Conservation (phyloP, 2,113 vertebrate genomes). For the Natator depressus region DNA sequence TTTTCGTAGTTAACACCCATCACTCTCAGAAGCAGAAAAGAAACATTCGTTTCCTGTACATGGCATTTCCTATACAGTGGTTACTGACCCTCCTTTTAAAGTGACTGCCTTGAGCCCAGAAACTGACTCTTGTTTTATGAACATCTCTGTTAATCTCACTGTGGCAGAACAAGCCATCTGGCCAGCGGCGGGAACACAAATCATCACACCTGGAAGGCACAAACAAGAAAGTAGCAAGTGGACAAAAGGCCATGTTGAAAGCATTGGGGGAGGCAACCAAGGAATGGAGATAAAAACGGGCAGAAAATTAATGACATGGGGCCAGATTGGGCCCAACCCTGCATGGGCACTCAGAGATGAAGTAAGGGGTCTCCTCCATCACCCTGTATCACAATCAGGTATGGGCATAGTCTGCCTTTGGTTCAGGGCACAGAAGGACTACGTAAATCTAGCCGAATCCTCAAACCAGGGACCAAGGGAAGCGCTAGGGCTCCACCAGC, state of each 20-base stretch:
- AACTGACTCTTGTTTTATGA: not conserved
- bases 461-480: not conserved
- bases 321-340: not conserved
- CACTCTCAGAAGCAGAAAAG: constrained; percentile 41
- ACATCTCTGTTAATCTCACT: not conserved
- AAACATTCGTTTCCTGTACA: not conserved
- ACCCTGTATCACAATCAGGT: not conserved
- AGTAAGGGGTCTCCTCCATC: not conserved
- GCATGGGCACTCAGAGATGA: not conserved
- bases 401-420: not conserved
- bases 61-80: not conserved
- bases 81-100: not conserved
- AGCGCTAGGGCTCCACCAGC: not conserved
- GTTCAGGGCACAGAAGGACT: not conserved
- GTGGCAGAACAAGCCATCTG: not conserved
- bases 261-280: not conserved
- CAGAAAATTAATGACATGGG: not conserved
- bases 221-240: not conserved
- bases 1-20: constrained; percentile 30
- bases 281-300: not conserved
- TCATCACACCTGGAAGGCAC: not conserved
- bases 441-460: not conserved
- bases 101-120: not conserved
- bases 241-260: not conserved
- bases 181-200: not conserved